These are phyloP conservation scores for Nomada fucata DNA, from an alignment of 2,888 invertebrate genomes.

Conservation along the genomic window DNA sequence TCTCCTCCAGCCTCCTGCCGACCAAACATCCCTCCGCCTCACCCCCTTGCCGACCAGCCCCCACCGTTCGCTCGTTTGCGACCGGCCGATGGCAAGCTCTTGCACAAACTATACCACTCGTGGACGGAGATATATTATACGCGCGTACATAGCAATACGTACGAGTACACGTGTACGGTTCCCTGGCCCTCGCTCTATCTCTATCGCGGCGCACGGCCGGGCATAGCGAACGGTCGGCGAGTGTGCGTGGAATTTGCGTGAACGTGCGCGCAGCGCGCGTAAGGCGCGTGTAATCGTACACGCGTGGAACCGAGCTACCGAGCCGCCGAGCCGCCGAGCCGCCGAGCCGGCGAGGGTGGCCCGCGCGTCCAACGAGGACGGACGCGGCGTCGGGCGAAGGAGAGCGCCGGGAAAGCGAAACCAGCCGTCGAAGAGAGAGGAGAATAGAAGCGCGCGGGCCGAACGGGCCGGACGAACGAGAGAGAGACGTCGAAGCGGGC, in stretches of 20 bases:
- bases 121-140: slow-evolving; percentile 69
- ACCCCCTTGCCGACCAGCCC: slow-evolving; percentile 36
- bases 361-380: slow-evolving; percentile 33
- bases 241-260: slow-evolving; percentile 61
- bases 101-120: slow-evolving; percentile 69
- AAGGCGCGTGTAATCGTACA: slow-evolving; percentile 68
- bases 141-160: slow-evolving; percentile 59
- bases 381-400: slow-evolving; percentile 30
- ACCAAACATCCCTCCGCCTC: slow-evolving; percentile 52
- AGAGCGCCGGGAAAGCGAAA: background rate
- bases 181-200: slow-evolving; percentile 14
- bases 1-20: background rate
- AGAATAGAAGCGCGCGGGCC: background rate
- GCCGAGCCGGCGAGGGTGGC: slow-evolving; percentile 19
- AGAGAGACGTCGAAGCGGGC: background rate
- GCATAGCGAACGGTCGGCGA: too few relatives aligned
- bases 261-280: slow-evolving; percentile 55
- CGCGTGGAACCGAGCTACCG: slow-evolving; percentile 33
- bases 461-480: background rate
- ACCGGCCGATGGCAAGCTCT: slow-evolving; percentile 69
- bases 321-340: slow-evolving; percentile 20
- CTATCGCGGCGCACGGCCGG: background rate
- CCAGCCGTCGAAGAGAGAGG: slow-evolving; percentile 22
- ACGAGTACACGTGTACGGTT: slow-evolving; percentile 49
- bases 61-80: slow-evolving; percentile 63